Evolutionary conservation across 2,888 invertebrate species (phyloP).

Genomic region (Achlya flavicornis): DNA sequence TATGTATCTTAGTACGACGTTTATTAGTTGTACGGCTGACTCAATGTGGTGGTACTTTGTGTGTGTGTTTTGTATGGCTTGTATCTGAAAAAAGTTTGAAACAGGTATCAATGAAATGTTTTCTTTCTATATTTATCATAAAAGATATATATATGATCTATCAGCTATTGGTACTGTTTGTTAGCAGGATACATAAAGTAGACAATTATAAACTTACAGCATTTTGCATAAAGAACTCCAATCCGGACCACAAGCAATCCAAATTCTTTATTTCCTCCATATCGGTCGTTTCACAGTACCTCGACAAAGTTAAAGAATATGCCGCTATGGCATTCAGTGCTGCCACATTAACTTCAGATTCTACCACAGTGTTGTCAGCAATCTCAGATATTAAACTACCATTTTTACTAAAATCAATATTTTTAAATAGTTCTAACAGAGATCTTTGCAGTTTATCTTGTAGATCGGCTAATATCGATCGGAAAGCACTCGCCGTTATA

Average conservation of each 20-base stretch:
- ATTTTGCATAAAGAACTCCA: conserved; percentile 66
- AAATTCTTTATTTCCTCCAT: conserved; percentile 63
- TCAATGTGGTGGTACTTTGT: conserved; percentile 64
- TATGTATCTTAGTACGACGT: conserved; percentile 58
- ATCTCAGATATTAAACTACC: conserved; percentile 35
- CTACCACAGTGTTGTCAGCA: conserved; percentile 51
- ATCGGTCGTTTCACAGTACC: conserved; percentile 69
- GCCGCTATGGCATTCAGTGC: conserved; percentile 73
- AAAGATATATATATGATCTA: too few species aligned
- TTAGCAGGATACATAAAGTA: too few species aligned
- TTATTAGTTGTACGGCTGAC: conserved; percentile 64
- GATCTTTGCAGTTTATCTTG: conserved; percentile 71
- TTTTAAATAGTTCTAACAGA: conserved; percentile 66
- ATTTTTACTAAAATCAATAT: conserved; percentile 58
- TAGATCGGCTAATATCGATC: conserved; percentile 70
- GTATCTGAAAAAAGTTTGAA: conserved; percentile 57
- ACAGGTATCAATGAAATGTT: too few species aligned
- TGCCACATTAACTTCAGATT: conserved; percentile 56
- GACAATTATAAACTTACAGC: conserved; percentile 60
- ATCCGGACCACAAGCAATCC: conserved; percentile 64
- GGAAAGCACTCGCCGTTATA: conserved; percentile 62
- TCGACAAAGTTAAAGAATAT: conserved; percentile 68
- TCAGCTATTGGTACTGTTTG: too few species aligned
- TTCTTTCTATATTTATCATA: too few species aligned
- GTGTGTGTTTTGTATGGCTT: conserved; percentile 51